phyloP scores from a whole-genome alignment of 2,888 invertebrate species.

The Galerucella calmariensis region DNA sequence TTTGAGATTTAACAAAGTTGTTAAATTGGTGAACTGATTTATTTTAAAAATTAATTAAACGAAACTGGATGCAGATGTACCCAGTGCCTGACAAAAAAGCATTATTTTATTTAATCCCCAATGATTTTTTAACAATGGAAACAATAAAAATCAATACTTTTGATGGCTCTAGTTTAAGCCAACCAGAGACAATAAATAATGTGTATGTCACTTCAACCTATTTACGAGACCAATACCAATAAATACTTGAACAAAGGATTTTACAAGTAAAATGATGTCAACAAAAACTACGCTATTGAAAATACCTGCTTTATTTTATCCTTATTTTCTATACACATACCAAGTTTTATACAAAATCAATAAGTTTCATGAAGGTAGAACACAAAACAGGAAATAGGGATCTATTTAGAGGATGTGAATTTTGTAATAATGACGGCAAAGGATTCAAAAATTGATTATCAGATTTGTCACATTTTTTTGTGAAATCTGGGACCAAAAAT shows the following conservation, averaged over 20 bases:
- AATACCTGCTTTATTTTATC: not conserved
- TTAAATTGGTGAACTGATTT: too few species aligned
- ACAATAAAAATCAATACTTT: too few species aligned
- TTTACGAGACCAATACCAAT: not conserved
- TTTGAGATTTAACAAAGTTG: too few species aligned
- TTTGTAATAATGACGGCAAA: too few species aligned
- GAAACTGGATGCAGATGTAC: too few species aligned
- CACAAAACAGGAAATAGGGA: not conserved
- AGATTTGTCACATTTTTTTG: too few species aligned
- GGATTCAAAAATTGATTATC: too few species aligned
- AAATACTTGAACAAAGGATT: not conserved
- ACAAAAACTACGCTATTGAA: not conserved
- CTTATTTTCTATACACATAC: not conserved
- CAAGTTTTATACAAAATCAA: not conserved
- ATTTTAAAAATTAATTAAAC: too few species aligned
- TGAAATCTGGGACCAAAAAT: too few species aligned
- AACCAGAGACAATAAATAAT: not conserved
- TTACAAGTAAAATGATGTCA: constrained; percentile 1
- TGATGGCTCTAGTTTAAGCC: not conserved
- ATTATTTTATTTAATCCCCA: too few species aligned
- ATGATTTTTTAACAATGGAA: too few species aligned
- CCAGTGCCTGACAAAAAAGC: too few species aligned
- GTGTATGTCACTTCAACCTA: not conserved
- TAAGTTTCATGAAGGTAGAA: not conserved
- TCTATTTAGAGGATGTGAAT: not conserved